Conservation (phyloP, 2,888 invertebrate species). For the Hofmannophila pseudospretella region DNA sequence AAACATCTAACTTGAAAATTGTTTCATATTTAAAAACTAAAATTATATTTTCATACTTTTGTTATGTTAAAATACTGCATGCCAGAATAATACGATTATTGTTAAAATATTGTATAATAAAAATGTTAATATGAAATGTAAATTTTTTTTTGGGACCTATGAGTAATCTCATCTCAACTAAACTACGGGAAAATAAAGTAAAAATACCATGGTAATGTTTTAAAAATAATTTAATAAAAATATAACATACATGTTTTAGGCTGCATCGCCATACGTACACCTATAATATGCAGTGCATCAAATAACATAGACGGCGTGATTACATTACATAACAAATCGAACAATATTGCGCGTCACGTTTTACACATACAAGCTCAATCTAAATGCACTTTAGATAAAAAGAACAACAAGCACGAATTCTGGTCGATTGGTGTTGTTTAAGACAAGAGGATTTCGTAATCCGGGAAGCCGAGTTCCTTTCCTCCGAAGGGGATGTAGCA, state of each 20-base stretch:
- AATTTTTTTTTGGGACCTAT: too few species aligned
- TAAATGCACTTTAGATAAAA: background rate
- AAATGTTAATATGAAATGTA: too few species aligned
- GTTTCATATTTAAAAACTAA: background rate
- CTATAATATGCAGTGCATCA: slow-evolving; percentile 34
- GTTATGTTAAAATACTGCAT: too few species aligned
- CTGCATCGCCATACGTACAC: too few species aligned
- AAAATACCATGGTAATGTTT: too few species aligned
- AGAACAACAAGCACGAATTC: background rate
- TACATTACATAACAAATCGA: background rate
- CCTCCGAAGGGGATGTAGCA: slow-evolving; percentile 92
- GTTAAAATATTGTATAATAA: too few species aligned
- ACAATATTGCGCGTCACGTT: background rate
- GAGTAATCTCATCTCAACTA: too few species aligned
- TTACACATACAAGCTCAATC: background rate
- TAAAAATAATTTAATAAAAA: slow-evolving; percentile 35
- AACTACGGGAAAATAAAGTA: too few species aligned
- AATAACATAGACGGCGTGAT: slow-evolving; percentile 11
- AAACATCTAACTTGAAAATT: too few species aligned
- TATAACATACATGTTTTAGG: slow-evolving; percentile 22
- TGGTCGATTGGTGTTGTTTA: slow-evolving; percentile 26
- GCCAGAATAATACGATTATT: too few species aligned
- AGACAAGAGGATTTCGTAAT: slow-evolving; percentile 86
- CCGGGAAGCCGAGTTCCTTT: slow-evolving; percentile 86
- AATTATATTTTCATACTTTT: too few species aligned